Base-by-base conservation (phyloP, 2,888 invertebrate species). In the Pasiphila rectangulata region DNA sequence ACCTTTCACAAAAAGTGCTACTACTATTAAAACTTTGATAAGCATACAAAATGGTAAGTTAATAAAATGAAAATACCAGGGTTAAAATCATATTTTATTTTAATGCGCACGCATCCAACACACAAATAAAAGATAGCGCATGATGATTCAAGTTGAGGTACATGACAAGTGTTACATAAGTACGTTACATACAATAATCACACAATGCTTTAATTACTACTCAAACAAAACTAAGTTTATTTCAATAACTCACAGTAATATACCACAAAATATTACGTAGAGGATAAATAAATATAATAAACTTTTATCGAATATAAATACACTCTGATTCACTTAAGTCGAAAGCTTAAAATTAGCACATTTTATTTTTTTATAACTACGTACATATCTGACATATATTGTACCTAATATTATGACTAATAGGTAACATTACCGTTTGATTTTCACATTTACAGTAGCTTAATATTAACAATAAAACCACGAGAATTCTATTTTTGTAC, bases 361-460 rank as follows among this genome's bases (percentile, higher is more conserved):
- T 21, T 42, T 41, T 43, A 42, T 47, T 50, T 42, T 47, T 42
- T n/a, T n/a, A n/a, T 47, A 39, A 46, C 15, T 24, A 20, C 16
- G 1, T 21, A 21, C 2, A 2, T 32, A 19, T 38, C 23, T 24
- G 27, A 39, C 38, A 29, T 10, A 39, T 23, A 25, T 39, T 13
- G 17, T 39, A n/a, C n/a, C n/a, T n/a, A 25, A 27, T n/a, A 4
- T 32, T 55, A 55, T 60, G 57, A 63, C 74, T 78, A 78, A 77
- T 85, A 85, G 86, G 85, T 85, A 86, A 86, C 86, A 72, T 74
- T 58, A 85, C 85, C 85, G 85, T 70, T 66, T 62, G 52, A 46
- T 63, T 62, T 45, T 55, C 19, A 54, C 69, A 72, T 79, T 54
- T 79, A 79, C 75, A 78, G 48, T 52, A 4, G 4, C 13, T 46